Percentiles rank a stretch among this genome's conserved stretches.
Conservation (phyloP, 2,113 vertebrate genomes). For the Amblyornis subalaris region DNA sequence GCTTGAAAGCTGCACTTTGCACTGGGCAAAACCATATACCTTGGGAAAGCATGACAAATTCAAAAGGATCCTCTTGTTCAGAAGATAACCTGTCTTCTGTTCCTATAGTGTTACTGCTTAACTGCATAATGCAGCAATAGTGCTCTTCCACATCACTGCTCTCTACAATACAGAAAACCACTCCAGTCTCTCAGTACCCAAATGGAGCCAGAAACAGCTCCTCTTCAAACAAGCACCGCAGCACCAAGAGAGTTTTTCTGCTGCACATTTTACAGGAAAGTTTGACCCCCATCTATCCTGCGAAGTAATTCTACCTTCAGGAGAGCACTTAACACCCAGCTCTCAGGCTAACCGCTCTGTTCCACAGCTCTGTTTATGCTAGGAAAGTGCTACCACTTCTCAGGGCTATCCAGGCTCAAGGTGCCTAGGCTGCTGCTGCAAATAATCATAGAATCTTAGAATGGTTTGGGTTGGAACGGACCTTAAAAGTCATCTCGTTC, state of each 20-base stretch:
- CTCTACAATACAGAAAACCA: background rate
- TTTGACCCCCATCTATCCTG: background rate
- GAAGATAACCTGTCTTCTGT: background rate
- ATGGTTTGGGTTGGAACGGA: background rate
- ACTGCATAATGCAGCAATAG: background rate
- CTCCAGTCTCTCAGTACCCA: background rate
- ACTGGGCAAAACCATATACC: background rate
- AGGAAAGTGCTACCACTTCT: background rate
- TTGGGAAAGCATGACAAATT: background rate
- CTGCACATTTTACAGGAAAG: background rate
- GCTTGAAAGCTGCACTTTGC: background rate
- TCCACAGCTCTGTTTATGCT: background rate
- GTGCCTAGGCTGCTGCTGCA: background rate
- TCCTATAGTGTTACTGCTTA: background rate
- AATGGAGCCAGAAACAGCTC: background rate
- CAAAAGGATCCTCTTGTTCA: background rate
- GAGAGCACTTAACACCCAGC: background rate
- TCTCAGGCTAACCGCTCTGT: background rate
- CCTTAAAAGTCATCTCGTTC: background rate
- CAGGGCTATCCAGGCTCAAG: background rate
- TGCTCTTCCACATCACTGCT: background rate
- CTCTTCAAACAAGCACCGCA: background rate
- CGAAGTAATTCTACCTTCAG: background rate
- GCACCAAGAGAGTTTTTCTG: background rate
- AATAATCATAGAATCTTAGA: background rate